Conservation (phyloP, 2,113 vertebrate genomes). For the Gasterosteus aculeatus region DNA sequence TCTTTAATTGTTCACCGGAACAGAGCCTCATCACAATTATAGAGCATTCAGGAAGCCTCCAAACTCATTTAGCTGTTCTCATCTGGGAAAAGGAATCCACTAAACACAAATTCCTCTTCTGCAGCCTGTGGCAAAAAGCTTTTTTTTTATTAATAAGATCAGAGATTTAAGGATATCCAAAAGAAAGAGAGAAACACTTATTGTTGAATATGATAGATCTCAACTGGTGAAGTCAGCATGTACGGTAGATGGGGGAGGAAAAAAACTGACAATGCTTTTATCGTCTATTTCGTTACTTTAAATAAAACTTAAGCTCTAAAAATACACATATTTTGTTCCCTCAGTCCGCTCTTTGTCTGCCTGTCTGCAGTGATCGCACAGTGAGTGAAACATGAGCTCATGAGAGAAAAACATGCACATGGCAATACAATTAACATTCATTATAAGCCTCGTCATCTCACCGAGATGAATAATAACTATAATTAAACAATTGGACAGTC, state of each 20-base stretch:
- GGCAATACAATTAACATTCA: conserved; percentile 52
- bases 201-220: conserved; percentile 81
- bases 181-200: conserved; percentile 87
- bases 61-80: conserved; percentile 97
- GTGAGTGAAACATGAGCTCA: conserved; percentile 52
- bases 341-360: conserved; percentile 27
- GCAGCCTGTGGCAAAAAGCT: conserved; percentile 93
- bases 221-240: conserved; percentile 78
- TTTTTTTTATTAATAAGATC: conserved; percentile 94
- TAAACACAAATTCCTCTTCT: conserved; percentile 93
- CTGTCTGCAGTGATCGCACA: conserved; percentile 26
- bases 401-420: conserved; percentile 46
- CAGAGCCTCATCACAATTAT: conserved; percentile 91
- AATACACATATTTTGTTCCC: conserved; percentile 21
- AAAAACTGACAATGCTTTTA: conserved; percentile 42
- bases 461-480: conserved; percentile 52
- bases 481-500: conserved; percentile 65
- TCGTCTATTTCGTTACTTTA: conserved; percentile 48
- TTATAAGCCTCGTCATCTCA: conserved; percentile 45
- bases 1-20: conserved; percentile 89
- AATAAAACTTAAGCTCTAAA: conserved; percentile 50
- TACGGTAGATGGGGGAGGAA: conserved; percentile 34
- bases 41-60: conserved; percentile 93
- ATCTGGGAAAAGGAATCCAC: conserved; percentile 91
- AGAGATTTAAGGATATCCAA: conserved; percentile 96